Evolutionary conservation across 2,888 invertebrate species (phyloP), one percentile per base, ranked within the genome.

Genomic region (Drosophila mettleri): DNA sequence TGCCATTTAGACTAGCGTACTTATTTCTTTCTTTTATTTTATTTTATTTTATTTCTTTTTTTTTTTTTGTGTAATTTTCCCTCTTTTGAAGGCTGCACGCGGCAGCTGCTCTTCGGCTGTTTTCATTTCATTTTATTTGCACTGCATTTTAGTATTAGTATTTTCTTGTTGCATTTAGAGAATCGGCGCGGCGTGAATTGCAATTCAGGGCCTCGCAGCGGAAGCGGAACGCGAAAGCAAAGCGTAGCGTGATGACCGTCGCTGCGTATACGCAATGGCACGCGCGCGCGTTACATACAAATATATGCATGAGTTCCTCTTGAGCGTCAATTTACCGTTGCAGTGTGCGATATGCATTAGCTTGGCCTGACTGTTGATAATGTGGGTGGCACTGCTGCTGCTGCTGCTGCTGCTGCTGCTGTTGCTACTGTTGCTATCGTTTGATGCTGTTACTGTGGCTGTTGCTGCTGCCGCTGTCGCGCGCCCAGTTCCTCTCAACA

Each of bases 201-300:
- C 55, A 70, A 78, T 86, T 87, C 69, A 81, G 61, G 82, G 82
- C 82, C 79, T 64, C 65, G 80, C 73, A 69, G 70, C 84, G 86
- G 88, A 84, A 88, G 88, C 83, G 60, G 74, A 81, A 68, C 80
- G 74, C 73, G 55, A 63, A 41, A 27, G 41, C 22, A 16, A 49
- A 33, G 68, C 70, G 55, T 51, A 22, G 58, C 66, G 58, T 45
- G 58, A 39, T 66, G 61, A 62, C 57, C 76, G 60, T 68, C 64
- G 85, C 59, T 74, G 87, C 87, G 87, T 85, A 85, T 83, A 87
- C 82, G 88, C 82, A 85, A 87, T 71, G 82, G 86, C 82, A 85
- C 79, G 88, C 88, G 85, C 80, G 62, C 78, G 65, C 64, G 38
- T 10, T 39, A 29, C 16, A n/a, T 45, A 16, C 3, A 12, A 12